Evolutionary conservation across 1,140 invertebrate species (phyloP), one percentile per base, ranked within the genome.

Genomic region (Drosophila malerkotliana): DNA sequence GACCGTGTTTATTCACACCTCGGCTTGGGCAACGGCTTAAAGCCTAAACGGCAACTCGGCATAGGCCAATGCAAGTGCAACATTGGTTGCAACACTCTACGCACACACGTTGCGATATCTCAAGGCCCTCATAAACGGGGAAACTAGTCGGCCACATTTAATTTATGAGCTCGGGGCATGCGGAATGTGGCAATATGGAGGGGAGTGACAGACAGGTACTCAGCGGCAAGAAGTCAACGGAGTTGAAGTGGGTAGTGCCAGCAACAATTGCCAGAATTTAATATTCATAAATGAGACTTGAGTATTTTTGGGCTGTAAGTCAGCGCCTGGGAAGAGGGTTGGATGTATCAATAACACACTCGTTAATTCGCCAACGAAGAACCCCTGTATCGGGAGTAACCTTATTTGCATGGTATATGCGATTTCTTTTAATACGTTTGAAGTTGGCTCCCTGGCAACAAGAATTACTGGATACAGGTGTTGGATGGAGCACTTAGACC

Each of bases 341-440:
- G 44, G 34, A 21, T 14, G 56, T 87, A 87, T 87, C 82, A 78
- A 82, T 87, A 72, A 78, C 78, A 59, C 48, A 76, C 59, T 82
- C 83, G 82, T 88, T 87, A 87, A 87, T 87, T 82, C 67, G 83
- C 79, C 88, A 76, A 82, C 53, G 71, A 41, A 37, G 78, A 63
- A 37, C 61, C 61, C 52, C 44, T 18, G n/a, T 45, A 60, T 63
- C 26, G 34, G 24, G 15, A 59, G 51, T 87, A 87, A 87, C 74
- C 78, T 60, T 72, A 87, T 87, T 87, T 88, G 64, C 83, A 82
- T 77, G 59, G 24, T 34, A 48, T 51, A 78, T 72, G 72, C 32
- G 72, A 66, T 68, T 60, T 47, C 28, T 60, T 59, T 44, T 52
- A 60, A 75, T 77, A 61, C 52, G 44, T 77, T 77, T 77, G 73